Base-by-base conservation (phyloP, 2,888 invertebrate genomes). In the Lepidocyrtoides sp. region DNA sequence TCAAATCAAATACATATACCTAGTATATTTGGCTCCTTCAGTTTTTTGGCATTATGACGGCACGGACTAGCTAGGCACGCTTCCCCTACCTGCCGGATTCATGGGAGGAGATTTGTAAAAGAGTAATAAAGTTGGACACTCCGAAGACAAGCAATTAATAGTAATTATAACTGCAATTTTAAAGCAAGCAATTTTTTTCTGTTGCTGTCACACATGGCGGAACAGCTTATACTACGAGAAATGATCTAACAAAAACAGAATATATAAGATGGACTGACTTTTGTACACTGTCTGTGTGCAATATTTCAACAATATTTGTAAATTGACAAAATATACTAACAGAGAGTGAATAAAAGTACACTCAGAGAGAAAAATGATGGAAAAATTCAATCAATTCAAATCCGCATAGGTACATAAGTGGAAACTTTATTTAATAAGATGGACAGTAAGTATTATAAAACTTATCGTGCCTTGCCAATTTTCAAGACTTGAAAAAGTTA, bases 21-120 rank as follows among this genome's bases (percentile, higher is more conserved):
- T 36, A n/a, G n/a, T n/a, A n/a, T n/a, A n/a, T n/a, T n/a, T n/a
- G n/a, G 12, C 57, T 20, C 57, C 57, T 17, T 57, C 57, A 2
- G 17, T 57, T 26, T 26, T 60, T 60, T 60, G 26, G 60, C 60
- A 26, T 60, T 10, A 26, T 14, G 14, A 20, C 32, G 0, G 36
- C 26, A 26, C 23, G 29, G n/a, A 44, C 51, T 26, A 2, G 51
- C 20, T 51, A 32, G 79, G 79, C 79, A 79, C 79, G 79, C 79
- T 54, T 79, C 54, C 32, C 2, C 17, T 14, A 0, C 14, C 77
- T 54, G 3, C 44, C 4, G 0, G 8, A 23, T 48, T 44, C 12
- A 23, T 77, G 77, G 77, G 77, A 44, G 77, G 48, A 26, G 26
- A n/a, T 79, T 79, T 26, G 41, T 69, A 69, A 69, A 36, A 4